Percentiles rank a stretch among this genome's conserved stretches.
Evolutionary conservation across 2,797 vertebrate species (phyloP).

Genomic region (Trachops cirrhosus): DNA sequence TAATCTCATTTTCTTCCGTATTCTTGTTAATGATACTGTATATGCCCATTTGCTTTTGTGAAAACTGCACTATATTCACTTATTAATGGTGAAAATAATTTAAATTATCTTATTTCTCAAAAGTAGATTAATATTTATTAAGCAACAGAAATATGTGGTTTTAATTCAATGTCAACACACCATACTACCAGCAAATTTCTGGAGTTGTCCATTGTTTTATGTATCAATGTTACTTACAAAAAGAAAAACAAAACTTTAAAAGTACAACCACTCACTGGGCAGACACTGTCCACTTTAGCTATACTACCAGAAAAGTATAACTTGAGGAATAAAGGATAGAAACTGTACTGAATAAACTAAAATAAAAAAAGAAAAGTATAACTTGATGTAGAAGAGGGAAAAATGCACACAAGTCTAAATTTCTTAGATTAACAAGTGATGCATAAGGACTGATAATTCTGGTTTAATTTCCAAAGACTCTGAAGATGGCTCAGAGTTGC

Average conservation of each 20-base stretch:
- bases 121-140: constrained; percentile 38
- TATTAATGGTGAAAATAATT: constrained; percentile 31
- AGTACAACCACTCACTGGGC: background rate
- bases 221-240: constrained; percentile 13
- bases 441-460: constrained; percentile 22
- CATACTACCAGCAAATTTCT: background rate
- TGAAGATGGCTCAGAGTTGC: background rate
- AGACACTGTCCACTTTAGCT: background rate
- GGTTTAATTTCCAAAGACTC: constrained; percentile 22
- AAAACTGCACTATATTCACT: background rate
- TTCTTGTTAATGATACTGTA: background rate
- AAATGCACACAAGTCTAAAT: background rate
- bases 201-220: background rate
- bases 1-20: background rate
- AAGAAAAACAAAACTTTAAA: constrained; percentile 30
- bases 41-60: background rate
- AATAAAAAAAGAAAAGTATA: constrained; percentile 57
- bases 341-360: too few relatives aligned
- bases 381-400: constrained; percentile 10
- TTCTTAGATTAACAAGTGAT: constrained; percentile 41
- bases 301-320: constrained; percentile 26
- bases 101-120: background rate
- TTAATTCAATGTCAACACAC: constrained; percentile 29
- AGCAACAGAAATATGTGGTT: background rate
- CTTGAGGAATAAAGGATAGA: too few relatives aligned